phyloP scores from a whole-genome alignment of 2,888 invertebrate species.

The Synanthedon andrenaeformis region DNA sequence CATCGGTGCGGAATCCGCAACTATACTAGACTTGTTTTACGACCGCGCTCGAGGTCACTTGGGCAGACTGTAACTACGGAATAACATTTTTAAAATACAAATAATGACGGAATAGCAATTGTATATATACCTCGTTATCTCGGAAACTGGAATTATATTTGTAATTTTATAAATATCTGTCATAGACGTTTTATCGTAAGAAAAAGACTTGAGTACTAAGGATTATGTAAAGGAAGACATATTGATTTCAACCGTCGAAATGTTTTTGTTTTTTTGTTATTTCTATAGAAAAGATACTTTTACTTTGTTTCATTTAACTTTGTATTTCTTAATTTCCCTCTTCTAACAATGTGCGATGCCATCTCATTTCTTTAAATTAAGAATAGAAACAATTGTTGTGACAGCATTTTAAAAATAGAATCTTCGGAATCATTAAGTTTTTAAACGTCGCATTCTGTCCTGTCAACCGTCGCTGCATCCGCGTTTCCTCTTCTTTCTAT shows the following conservation, averaged over 20 bases:
- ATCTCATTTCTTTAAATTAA: neutral
- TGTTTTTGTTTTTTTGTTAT: no score
- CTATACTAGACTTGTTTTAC: constrained; percentile 36
- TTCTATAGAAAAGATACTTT: neutral
- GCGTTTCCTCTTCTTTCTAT: constrained; percentile 17
- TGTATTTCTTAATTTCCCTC: neutral
- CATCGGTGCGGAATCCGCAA: no score
- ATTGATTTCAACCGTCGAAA: no score
- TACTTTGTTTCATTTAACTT: neutral
- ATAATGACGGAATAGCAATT: neutral
- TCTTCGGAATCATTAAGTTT: constrained; percentile 12
- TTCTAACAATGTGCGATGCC: no score
- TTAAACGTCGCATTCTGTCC: constrained; percentile 7
- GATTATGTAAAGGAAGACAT: no score
- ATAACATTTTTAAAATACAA: constrained; percentile 11
- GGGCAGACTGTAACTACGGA: constrained; percentile 9
- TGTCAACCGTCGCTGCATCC: constrained; percentile 9
- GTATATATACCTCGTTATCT: no score
- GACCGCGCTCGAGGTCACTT: constrained; percentile 42
- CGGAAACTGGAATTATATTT: no score
- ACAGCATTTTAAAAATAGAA: constrained; percentile 19
- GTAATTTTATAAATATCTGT: no score
- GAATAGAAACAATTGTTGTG: neutral
- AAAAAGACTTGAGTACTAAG: no score
- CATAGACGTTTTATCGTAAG: no score